phyloP scores from a whole-genome alignment of 2,888 invertebrate species.

The Aricia artaxerxes region DNA sequence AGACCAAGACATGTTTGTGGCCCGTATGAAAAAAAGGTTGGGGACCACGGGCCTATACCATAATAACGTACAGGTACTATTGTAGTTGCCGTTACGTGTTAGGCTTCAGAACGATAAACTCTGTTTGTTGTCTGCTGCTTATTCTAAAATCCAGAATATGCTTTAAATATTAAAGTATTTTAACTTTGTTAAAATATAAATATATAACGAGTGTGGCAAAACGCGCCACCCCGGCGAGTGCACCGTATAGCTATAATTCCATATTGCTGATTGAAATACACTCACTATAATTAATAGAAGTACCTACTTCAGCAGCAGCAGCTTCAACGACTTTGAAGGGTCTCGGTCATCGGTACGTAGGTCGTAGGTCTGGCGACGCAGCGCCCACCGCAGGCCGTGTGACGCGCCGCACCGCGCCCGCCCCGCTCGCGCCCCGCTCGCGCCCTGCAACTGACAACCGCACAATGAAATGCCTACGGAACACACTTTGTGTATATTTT shows the following conservation, averaged over 20 bases:
- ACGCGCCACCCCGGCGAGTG: too few species aligned
- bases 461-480: slow-evolving; percentile 30
- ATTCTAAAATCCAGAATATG: not conserved
- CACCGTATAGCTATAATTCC: too few species aligned
- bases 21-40: too few species aligned
- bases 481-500: slow-evolving; percentile 31
- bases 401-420: not conserved
- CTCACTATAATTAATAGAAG: too few species aligned
- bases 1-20: too few species aligned
- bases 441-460: slow-evolving; percentile 22
- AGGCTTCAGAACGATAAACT: too few species aligned
- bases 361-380: not conserved
- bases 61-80: too few species aligned
- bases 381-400: slow-evolving; percentile 3
- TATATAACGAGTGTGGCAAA: too few species aligned
- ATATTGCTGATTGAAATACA: too few species aligned
- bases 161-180: not conserved
- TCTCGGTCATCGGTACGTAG: not conserved
- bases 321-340: not conserved
- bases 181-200: too few species aligned
- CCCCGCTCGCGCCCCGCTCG: not conserved
- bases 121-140: not conserved
- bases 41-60: too few species aligned
- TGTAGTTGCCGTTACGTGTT: not conserved
- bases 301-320: too few species aligned